Conservation (phyloP, 1,140 invertebrate genomes). For the Branchinecta lynchi region DNA sequence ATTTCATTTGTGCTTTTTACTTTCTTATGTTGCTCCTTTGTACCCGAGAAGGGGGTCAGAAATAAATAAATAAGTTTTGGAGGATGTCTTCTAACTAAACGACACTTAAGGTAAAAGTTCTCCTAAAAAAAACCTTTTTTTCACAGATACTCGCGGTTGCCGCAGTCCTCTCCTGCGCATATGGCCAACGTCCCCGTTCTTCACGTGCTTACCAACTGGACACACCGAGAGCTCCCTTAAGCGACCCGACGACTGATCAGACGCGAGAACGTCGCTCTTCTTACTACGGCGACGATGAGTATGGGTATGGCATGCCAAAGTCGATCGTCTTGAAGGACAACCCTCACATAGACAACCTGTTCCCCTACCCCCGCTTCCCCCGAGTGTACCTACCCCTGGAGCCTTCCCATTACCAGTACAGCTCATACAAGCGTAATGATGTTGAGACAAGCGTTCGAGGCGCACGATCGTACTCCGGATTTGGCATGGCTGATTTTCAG, state of each 20-base stretch:
- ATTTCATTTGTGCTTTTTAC: no score
- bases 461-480: neutral
- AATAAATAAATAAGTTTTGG: no score
- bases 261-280: neutral
- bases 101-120: no score
- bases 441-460: neutral
- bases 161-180: no score
- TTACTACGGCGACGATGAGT: neutral
- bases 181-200: neutral
- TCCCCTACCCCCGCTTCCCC: conserved; percentile 12
- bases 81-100: no score
- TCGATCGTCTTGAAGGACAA: conserved; percentile 12
- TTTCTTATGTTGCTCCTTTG: no score
- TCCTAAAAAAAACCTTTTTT: no score
- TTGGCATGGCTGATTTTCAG: neutral
- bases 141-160: no score
- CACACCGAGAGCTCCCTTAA: neutral
- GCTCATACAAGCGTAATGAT: neutral
- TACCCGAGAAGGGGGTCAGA: no score
- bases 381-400: neutral
- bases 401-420: neutral
- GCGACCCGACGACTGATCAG: neutral
- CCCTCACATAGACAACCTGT: conserved; percentile 10
- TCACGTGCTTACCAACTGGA: neutral
- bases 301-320: conserved; percentile 9